A percentile compares a stretch with the other conserved stretches of the same genome.
Conservation (phyloP, 2,888 invertebrate species). For the Neoscelio sp. region DNA sequence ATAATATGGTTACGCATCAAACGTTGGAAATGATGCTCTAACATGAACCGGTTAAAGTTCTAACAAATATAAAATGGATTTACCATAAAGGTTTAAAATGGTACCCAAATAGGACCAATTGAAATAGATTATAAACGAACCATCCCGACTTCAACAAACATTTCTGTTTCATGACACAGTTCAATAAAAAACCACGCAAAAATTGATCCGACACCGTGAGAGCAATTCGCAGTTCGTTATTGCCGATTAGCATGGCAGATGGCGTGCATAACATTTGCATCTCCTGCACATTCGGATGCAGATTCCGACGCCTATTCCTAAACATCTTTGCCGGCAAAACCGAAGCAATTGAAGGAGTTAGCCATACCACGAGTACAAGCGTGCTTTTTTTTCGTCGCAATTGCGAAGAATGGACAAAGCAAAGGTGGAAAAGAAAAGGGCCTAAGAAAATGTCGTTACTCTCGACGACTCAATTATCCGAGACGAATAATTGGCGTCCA, state of each 20-base stretch:
- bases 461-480: conserved; percentile 22
- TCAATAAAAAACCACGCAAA: conserved; percentile 2
- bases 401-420: neutral
- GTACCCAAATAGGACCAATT: too few relatives aligned
- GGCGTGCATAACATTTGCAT: conserved; percentile 70
- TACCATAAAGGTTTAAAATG: too few relatives aligned
- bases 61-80: too few relatives aligned
- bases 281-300: conserved; percentile 67
- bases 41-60: too few relatives aligned
- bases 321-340: conserved; percentile 43
- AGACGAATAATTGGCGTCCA: conserved; percentile 51
- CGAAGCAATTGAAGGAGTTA: conserved; percentile 20
- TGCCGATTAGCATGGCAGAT: conserved; percentile 67
- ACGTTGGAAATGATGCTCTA: too few relatives aligned
- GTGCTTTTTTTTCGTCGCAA: neutral
- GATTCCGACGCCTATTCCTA: conserved; percentile 61
- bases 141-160: too few relatives aligned
- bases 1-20: too few relatives aligned
- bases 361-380: neutral
- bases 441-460: neutral
- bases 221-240: conserved; percentile 48
- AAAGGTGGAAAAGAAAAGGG: conserved; percentile 4
- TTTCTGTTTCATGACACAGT: too few relatives aligned
- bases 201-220: conserved; percentile 23
- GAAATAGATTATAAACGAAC: too few relatives aligned